A percentile compares a stretch with the other conserved stretches of the same genome.
Conservation (phyloP, 1,140 invertebrate genomes). For the Hyphantria cunea region DNA sequence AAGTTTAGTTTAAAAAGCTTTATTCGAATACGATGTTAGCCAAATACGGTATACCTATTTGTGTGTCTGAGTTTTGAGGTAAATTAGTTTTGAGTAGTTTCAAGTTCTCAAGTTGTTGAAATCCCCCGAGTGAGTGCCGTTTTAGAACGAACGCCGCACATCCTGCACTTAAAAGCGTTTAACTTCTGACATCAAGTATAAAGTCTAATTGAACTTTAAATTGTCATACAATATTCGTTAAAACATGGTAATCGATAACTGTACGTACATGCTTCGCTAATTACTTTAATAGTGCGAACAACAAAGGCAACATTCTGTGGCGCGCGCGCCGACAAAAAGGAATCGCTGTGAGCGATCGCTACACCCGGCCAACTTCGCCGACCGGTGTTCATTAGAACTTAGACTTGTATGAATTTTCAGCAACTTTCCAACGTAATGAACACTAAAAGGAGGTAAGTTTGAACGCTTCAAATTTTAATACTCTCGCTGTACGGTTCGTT, state of each 20-base stretch:
- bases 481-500: conserved; percentile 41
- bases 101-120: conserved; percentile 40
- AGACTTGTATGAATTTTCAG: conserved; percentile 76
- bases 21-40: conserved; percentile 16
- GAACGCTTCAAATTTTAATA: conserved; percentile 78
- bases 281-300: conserved; percentile 21
- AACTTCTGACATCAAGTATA: conserved; percentile 19
- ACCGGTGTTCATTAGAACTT: conserved; percentile 79
- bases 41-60: conserved; percentile 5
- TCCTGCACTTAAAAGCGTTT: conserved; percentile 22
- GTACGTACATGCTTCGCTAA: conserved; percentile 13
- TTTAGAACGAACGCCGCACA: conserved; percentile 38
- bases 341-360: conserved; percentile 47
- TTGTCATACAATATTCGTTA: conserved; percentile 21
- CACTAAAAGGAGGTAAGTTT: conserved; percentile 77
- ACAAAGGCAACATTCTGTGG: conserved; percentile 37
- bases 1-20: conserved; percentile 9
- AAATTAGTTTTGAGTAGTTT: conserved; percentile 50
- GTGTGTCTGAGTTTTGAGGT: conserved; percentile 33
- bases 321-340: conserved; percentile 49
- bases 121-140: conserved; percentile 38
- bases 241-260: conserved; percentile 10
- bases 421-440: conserved; percentile 78
- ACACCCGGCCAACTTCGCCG: conserved; percentile 57
- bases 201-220: conserved; percentile 30